A percentile compares a stretch with the other conserved stretches of the same genome.
Conservation (phyloP, 2,113 vertebrate species). For the Tragelaphus strepsiceros region DNA sequence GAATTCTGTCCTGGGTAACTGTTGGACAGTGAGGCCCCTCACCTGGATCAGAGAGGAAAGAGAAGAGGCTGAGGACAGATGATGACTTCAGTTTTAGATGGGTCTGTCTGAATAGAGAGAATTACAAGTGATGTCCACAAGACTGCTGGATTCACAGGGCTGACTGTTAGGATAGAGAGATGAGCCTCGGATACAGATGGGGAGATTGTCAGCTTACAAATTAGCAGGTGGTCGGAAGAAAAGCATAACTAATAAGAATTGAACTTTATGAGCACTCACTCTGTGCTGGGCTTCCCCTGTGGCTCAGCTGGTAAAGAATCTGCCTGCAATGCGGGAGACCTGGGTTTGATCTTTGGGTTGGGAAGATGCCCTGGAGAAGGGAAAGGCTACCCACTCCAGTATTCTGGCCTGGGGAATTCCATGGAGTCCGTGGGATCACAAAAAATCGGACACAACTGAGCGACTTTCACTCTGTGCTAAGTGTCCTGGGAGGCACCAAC, state of each 20-base stretch:
- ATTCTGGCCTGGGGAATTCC: background rate
- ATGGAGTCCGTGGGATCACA: background rate
- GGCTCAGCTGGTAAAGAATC: background rate
- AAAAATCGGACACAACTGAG: background rate
- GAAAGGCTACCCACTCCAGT: background rate
- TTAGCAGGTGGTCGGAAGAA: background rate
- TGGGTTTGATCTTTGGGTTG: background rate
- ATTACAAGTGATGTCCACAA: fast-evolving
- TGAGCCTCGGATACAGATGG: fast-evolving
- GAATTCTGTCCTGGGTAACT: background rate
- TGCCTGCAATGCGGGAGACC: fast-evolving
- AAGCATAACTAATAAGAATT: fast-evolving
- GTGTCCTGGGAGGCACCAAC: fast-evolving
- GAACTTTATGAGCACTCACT: fast-evolving
- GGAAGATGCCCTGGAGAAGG: background rate
- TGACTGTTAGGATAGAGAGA: fast-evolving
- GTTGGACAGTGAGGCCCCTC: background rate
- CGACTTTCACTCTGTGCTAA: fast-evolving
- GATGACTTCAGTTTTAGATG: background rate
- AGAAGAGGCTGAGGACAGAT: too few species aligned
- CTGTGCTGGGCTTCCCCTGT: too few species aligned
- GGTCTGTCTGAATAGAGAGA: background rate
- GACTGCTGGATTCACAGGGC: background rate
- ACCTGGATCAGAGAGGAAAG: background rate
- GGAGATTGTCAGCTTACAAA: too few species aligned